Evolutionary conservation across 2,888 invertebrate genomes (phyloP), one percentile per base, ranked within the genome.

Genomic region (Sylvicola cinctus): DNA sequence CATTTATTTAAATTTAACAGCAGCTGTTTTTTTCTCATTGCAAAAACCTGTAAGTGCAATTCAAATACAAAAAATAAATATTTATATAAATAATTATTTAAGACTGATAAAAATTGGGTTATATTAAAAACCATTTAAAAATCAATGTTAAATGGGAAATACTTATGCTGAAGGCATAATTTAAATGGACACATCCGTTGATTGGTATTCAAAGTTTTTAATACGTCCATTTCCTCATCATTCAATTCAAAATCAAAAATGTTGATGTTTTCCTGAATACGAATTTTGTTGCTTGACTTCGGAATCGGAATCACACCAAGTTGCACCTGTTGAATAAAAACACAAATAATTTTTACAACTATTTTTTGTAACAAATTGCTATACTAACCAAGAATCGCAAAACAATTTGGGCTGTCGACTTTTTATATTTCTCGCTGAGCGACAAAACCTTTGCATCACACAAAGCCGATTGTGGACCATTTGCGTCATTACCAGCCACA

Each of bases 371-470:
- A 20, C 25, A 32, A 20, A 12, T 14, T 13, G 17, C 23, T 14
- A 15, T 13, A 31, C 34, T 17, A 42, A 54, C 57, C 49, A 56
- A 44, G 44, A 52, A 57, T 51, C 75, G 66, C 28, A 81, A 60
- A 15, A 80, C 61, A 3, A 83, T 65, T 53, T 83, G 81, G 1
- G 76, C 69, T 0, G 68, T 47, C 2, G 64, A 65, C 54, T 80
- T 81, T 1, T 60, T 61, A 46, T 77, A 66, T 44, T 71, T 74
- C 2, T 65, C 60, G 0, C 70, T 78, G 33, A 84, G 62, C 14
- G 52, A 51, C 39, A 66, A 57, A 2, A 84, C 57, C 41, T 61
- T 46, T 3, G 34, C 40, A 41, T 55, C 51, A 26, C 51, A 53
- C 17, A 55, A 43, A 36, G 29, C 34, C 10, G 36, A 33, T 13